Base-by-base conservation (phyloP, 2,888 invertebrate genomes). In the Napeogenes sylphis region DNA sequence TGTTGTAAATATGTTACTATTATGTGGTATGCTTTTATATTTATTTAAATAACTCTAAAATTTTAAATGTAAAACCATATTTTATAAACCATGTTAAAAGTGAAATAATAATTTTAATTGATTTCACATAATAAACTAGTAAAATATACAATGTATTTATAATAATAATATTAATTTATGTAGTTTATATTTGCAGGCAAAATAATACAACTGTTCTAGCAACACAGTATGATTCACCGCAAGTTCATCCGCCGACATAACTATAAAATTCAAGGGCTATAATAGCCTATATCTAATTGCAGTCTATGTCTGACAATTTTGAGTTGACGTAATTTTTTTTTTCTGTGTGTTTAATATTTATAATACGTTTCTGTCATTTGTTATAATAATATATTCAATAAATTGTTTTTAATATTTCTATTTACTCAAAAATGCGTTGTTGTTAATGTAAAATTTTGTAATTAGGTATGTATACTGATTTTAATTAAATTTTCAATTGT, bases 141-240 rank as follows among this genome's bases (percentile, higher is more conserved):
- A 42, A 42, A 42, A 21, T 21, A 21, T 21, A 21, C 0, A 10
- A 10, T 42, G 42, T 42, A 10, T 10, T 10, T 8, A n/a, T n/a
- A n/a, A n/a, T n/a, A n/a, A n/a, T n/a, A n/a, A n/a, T 42, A 2
- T 42, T 42, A 42, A 42, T 35, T 35, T 35, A 47, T 6, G 10
- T 6, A 21, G 1, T 21, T 35, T 33, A 54, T 45, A n/a, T 47
- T 12, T 38, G 46, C 45, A 55, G 56, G 70, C 65, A 58, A 68
- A 62, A 67, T 66, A 46, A 35, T 55, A 13, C 3, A 35, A 4
- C 5, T 2, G 4, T 4, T 35, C 64, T 81, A 73, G 78, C 78
- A 81, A 77, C 80, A 75, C 77, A 33, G 45, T 63, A 78, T 85
- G 86, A 86, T 80, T 87, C 86, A 85, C 77, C 76, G 72, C 73